Base-by-base conservation (phyloP, 2,113 vertebrate species). In the zebrafish (Danio rerio) region DNA sequence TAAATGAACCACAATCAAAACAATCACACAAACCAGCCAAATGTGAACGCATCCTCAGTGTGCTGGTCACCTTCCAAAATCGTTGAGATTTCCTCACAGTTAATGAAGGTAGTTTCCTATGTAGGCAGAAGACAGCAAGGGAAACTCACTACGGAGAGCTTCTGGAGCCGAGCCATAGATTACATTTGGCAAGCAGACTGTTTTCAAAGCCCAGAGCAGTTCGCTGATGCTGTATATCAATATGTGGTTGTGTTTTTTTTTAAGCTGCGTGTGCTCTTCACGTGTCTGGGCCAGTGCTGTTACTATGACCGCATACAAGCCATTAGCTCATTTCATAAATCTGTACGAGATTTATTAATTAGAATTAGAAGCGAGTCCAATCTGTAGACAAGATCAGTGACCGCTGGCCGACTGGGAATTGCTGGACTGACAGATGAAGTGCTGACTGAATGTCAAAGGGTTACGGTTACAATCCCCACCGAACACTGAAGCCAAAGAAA, bases 191-290 rank as follows among this genome's bases (percentile, higher is more conserved):
- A 75, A 10, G 21, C 61, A 16, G 20, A 31, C 42, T 80, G 42
- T 75, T 69, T 69, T 42, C 58, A 52, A 80, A 58, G 47, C 72
- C 66, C 15, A 78, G 59, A 73, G 9, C 58, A 31, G 65, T 71
- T 73, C 21, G 75, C 31, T 70, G 6, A 31, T 21, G 72, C 21
- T 81, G 45, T 81, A 49, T 56, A 70, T 81, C 63, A 77, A n/a
- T 78, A 66, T 58, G 15, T n/a, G 10, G 13, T n/a, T 71, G 63
- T 31, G 31, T 31, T 31, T 52, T 66, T 43, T 61, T 43, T 58
- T 56, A 68, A 73, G 52, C 71, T 56, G 20, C 40, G 9, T 52
- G 16, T 68, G 15, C 45, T 53, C 12, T 45, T 31, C 52, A 47
- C 12, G 6, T 40, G 50, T 9, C 13, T 21, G 12, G 56, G 55